Conservation (phyloP, 1,140 invertebrate genomes). For the Drosophila athabasca region DNA sequence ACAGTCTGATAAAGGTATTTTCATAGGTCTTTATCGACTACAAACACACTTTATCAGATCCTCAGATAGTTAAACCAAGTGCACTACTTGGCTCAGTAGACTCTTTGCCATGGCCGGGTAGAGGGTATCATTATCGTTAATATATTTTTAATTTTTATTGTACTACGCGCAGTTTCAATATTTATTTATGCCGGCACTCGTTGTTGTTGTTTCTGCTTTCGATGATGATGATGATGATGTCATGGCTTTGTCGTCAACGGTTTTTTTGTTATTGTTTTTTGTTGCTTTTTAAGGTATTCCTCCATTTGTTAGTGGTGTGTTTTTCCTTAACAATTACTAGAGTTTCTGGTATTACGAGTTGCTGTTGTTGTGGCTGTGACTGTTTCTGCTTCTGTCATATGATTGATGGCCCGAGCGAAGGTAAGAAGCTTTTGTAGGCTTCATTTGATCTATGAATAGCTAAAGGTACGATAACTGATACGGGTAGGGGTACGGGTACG, state of each 20-base stretch:
- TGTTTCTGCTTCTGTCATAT: conserved; percentile 17
- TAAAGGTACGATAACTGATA: too few relatives aligned
- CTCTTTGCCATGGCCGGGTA: not conserved
- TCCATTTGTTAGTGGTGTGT: conserved; percentile 18
- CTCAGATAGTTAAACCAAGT: not conserved
- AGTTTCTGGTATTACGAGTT: conserved; percentile 30
- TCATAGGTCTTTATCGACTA: too few relatives aligned
- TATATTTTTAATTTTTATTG: conserved; percentile 57
- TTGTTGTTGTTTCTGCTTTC: not conserved
- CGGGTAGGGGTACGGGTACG: too few relatives aligned
- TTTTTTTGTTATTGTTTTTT: conserved; percentile 25
- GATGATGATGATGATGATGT: conserved; percentile 53
- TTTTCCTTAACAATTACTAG: conserved; percentile 25
- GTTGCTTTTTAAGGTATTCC: conserved; percentile 15
- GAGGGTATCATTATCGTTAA: conserved; percentile 38
- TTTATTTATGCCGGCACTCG: conserved; percentile 49
- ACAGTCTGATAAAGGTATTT: too few relatives aligned
- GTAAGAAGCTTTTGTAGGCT: conserved; percentile 26
- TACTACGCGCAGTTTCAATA: conserved; percentile 65
- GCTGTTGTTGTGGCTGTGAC: conserved; percentile 12
- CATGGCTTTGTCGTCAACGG: conserved; percentile 37
- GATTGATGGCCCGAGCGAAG: conserved; percentile 49
- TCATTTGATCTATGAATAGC: conserved; percentile 24
- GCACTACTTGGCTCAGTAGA: not conserved
- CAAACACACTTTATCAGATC: too few relatives aligned